Conservation (phyloP, 2,888 invertebrate species). For the Theretra japonica region DNA sequence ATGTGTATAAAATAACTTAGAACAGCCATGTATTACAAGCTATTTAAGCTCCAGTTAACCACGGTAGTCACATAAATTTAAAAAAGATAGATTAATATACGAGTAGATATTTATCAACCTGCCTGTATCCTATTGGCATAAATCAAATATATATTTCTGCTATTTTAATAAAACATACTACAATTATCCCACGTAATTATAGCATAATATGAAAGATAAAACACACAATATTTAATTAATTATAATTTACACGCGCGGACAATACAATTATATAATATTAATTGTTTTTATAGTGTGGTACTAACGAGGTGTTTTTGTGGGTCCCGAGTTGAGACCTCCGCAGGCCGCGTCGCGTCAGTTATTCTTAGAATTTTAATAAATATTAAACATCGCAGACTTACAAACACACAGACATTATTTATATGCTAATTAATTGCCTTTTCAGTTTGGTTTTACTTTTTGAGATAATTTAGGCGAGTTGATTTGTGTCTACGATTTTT, state of each 20-base stretch:
- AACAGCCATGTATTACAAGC: no score
- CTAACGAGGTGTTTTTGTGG: slow-evolving; percentile 37
- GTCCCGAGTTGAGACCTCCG: slow-evolving; percentile 1
- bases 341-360: slow-evolving; percentile 22
- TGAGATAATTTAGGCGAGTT: not conserved
- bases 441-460: not conserved
- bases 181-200: not conserved
- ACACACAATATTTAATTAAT: not conserved
- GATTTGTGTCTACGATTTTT: not conserved
- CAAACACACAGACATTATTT: not conserved
- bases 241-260: not conserved
- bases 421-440: not conserved
- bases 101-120: no score
- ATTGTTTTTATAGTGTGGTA: slow-evolving; percentile 14
- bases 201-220: not conserved
- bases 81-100: no score
- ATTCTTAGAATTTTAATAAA: slow-evolving; percentile 36
- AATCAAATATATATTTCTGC: no score
- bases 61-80: no score
- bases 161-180: no score
- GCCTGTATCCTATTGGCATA: no score
- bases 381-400: slow-evolving; percentile 33
- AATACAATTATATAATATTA: slow-evolving; percentile 12
- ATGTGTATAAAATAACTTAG: no score
- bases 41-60: no score